These are phyloP conservation scores for Anabacerthia variegaticeps DNA, from an alignment of 2,797 vertebrate genomes.

Conservation along the genomic window DNA sequence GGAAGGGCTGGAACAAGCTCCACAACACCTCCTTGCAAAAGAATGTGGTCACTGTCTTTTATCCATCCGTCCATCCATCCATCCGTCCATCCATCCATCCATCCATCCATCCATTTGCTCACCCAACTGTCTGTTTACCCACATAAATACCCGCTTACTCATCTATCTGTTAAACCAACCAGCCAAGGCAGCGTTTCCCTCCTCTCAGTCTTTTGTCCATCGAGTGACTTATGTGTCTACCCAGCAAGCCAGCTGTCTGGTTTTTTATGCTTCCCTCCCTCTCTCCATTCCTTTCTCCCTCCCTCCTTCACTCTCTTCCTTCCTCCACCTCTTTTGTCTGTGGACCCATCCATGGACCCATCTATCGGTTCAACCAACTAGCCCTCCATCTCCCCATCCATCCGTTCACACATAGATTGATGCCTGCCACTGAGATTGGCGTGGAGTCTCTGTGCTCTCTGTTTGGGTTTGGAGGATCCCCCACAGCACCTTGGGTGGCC, in stretches of 20 bases:
- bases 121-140: background rate
- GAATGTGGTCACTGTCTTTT: background rate
- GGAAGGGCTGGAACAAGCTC: background rate
- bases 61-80: background rate
- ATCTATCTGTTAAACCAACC: background rate
- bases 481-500: background rate
- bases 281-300: background rate
- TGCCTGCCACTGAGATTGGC: background rate
- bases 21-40: background rate
- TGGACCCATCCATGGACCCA: background rate
- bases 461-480: background rate
- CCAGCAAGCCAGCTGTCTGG: background rate
- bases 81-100: no score
- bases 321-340: background rate
- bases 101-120: background rate
- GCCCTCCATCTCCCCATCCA: background rate
- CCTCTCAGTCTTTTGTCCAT: background rate
- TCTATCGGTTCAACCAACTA: background rate
- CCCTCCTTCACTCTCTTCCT: background rate
- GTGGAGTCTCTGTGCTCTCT: background rate
- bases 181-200: background rate
- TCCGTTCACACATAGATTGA: accelerated
- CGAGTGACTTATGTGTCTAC: background rate
- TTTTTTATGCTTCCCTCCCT: background rate
- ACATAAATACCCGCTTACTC: background rate